These are phyloP conservation scores for Zophobas atratus DNA, from an alignment of 1,140 invertebrate genomes.

Conservation along the genomic window DNA sequence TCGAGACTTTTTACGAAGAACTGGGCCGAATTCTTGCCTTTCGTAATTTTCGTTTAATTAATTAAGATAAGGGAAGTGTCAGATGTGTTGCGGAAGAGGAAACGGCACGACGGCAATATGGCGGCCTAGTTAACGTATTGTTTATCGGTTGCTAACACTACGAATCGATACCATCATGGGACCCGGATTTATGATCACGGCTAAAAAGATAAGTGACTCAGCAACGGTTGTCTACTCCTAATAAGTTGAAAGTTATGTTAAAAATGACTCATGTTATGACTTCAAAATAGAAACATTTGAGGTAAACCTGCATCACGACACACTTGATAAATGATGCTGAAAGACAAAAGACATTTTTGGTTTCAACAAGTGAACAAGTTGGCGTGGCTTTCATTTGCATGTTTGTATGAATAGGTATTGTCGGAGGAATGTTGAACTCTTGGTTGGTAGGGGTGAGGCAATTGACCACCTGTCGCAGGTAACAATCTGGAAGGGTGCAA, in stretches of 20 bases:
- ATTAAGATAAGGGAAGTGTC: background rate
- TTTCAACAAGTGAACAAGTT: conserved; percentile 4
- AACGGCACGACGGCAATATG: too few species aligned
- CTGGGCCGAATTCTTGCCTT: conserved; percentile 23
- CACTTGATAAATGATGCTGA: conserved; percentile 20
- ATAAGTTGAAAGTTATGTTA: conserved; percentile 24
- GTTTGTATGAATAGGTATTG: background rate
- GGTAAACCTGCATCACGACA: background rate
- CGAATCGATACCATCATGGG: background rate
- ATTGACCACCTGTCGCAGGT: too few species aligned
- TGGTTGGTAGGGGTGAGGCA: too few species aligned
- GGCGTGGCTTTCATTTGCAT: conserved; percentile 1
- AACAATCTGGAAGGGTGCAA: too few species aligned
- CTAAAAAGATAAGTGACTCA: conserved; percentile 28
- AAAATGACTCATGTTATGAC: conserved; percentile 4
- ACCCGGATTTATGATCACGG: conserved; percentile 14
- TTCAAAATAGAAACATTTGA: background rate
- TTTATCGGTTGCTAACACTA: too few species aligned
- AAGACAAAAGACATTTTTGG: conserved; percentile 11
- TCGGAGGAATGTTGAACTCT: background rate
- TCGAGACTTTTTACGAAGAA: conserved; percentile 20
- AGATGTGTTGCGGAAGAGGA: background rate
- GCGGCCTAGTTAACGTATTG: too few species aligned
- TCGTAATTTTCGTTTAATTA: conserved; percentile 7
- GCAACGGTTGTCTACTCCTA: background rate